Evolutionary conservation across 2,888 invertebrate species (phyloP), one percentile per base, ranked within the genome.

Genomic region (Hyppa rectilinea): DNA sequence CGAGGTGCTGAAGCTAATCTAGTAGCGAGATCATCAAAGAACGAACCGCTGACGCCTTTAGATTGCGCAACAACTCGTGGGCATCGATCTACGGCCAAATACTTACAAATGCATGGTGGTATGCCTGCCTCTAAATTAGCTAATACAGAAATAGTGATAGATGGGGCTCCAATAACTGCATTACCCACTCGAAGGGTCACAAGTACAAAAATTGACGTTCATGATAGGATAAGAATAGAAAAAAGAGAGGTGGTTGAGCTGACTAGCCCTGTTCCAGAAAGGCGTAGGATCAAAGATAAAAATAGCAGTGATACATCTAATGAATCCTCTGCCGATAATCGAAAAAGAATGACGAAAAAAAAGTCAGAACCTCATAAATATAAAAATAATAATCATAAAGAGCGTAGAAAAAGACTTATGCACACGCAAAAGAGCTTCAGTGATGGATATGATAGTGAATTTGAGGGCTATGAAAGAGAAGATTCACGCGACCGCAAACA

Each of bases 51-150:
- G 95, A 99, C 99, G 0, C 98, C 99, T 0, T 95, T 99, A 83
- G 99, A 99, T 91, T 98, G 99, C 79, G 99, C 99, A 0, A 96
- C 99, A 7, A 97, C 97, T 86, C 97, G 98, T 73, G 98, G 98
- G 0, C 98, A 98, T 90, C 96, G 98, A 67, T 98, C 99, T 2
- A 98, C 98, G 63, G 99, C 99, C 38, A 99, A 99, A 92, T 98
- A 98, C 91, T 96, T 99, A 58, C 98, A 99, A 92, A 97, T 98
- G 88, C 98, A 99, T 87, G 99, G 99, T 7, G 99, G 98, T 1
- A 96, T 98, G 47, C 98, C 99, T 0, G 98, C 98, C 6, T 97
- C 96, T 63, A 97, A 98, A 87, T 92, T 98, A 58, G 91, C 96
- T 12, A 94, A 95, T 81, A 95, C 95, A 47, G 91, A 96, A 84